Base-by-base conservation (phyloP, 2,113 vertebrate genomes). In the Acinonyx jubatus region DNA sequence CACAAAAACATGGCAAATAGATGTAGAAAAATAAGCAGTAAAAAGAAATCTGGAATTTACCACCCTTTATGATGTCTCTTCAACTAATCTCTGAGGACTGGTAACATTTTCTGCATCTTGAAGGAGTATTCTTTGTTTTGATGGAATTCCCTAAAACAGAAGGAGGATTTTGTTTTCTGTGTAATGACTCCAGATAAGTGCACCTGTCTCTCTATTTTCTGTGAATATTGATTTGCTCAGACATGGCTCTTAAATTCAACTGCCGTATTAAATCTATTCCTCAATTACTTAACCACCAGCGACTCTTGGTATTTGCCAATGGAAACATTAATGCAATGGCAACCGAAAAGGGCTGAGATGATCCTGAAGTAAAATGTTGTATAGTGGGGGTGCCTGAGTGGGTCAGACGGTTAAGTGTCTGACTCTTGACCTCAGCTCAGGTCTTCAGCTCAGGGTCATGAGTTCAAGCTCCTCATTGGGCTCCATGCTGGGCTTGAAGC, bases 201-300 rank as follows among this genome's bases (percentile, higher is more conserved):
- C 12, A 57, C 48, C 52, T 38, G 57, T 73, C 71, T 73, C 85
- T 11, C 3, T 61, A 48, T 7, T 93, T 79, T 95, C 66, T 89
- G 55, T 91, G 55, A 93, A 55, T 93, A 85, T 29, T 48, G 27
- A 88, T 95, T 97, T 92, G 6, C 7, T 91, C 33, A 74, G 23
- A 80, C 16, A 10, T 80, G 16, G 12, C 63, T 84, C 69, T 65
- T 93, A 69, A 63, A 48, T 65, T 94, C 61, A 68, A 55, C 29
- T 78, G 27, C 9, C 4, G 4, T 63, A 8, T n/a, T 86, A 65
- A 48, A 89, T 45, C 21, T 21, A 61, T 79, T 89, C 41, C 45
- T 81, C 4, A 2, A 27, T 90, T 88, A 89, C 29, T 91, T 81
- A 91, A 74, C 38, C 52, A 33, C 31, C 5, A 76, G n/a, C 65